A percentile compares a stretch with the other conserved stretches of the same genome.
Evolutionary conservation across 2,797 vertebrate species (phyloP).

Genomic region (Argya squamiceps): DNA sequence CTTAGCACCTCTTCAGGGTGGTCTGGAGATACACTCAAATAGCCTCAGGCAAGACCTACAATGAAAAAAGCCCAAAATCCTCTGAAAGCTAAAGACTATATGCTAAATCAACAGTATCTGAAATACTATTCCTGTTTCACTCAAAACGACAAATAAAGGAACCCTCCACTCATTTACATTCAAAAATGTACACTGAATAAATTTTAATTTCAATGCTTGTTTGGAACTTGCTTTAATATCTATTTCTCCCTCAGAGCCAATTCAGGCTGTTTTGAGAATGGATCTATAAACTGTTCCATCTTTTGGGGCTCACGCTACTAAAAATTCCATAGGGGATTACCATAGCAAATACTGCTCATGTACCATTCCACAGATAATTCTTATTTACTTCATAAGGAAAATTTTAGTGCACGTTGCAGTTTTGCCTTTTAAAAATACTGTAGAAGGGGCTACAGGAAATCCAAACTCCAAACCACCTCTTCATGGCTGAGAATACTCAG

Average conservation of each 20-base stretch:
- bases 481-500: neutral
- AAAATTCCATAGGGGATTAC: neutral
- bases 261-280: neutral
- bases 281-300: neutral
- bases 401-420: neutral
- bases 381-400: neutral
- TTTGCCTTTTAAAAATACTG: neutral
- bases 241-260: neutral
- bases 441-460: neutral
- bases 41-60: neutral
- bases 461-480: neutral
- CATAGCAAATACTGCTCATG: neutral
- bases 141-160: neutral
- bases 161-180: too few species aligned
- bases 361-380: neutral
- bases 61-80: neutral
- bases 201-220: neutral
- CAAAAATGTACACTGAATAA: neutral
- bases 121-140: neutral
- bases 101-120: neutral
- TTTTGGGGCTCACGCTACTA: neutral
- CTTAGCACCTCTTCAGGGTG: neutral
- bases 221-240: neutral
- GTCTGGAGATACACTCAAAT: fast-evolving
- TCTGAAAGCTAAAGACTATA: neutral